These are phyloP conservation scores for Platygyra sinensis DNA, from an alignment of 64 coral and sea anemone species.

Conservation along the genomic window DNA sequence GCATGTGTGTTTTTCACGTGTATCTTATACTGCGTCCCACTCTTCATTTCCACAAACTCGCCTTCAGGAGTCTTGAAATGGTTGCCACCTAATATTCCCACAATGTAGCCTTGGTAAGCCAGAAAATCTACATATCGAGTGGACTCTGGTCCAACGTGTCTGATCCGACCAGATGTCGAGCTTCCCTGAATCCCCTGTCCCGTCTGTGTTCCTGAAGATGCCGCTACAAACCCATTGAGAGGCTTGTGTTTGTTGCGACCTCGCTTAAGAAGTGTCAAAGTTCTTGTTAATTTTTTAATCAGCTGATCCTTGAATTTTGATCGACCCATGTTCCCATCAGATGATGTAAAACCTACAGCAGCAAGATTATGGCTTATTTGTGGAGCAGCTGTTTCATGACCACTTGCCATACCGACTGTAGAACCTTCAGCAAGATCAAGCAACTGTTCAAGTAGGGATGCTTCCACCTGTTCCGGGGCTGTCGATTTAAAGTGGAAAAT, in stretches of 20 bases:
- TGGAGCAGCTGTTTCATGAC: background rate
- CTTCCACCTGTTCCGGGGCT: background rate
- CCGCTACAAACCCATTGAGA: too few species aligned
- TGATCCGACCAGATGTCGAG: background rate
- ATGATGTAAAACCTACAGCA: background rate
- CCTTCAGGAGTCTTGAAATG: conserved; percentile 40
- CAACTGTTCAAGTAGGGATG: background rate
- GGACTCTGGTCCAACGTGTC: background rate
- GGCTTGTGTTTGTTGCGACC: too few species aligned
- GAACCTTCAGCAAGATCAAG: background rate
- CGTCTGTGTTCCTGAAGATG: background rate
- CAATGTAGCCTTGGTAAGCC: background rate
- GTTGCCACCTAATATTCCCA: conserved; percentile 51
- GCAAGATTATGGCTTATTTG: background rate
- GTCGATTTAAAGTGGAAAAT: background rate
- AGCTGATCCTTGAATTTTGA: too few species aligned
- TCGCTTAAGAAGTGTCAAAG: too few species aligned
- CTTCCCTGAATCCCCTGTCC: background rate
- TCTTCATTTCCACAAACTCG: too few species aligned
- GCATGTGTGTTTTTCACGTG: conserved; percentile 25
- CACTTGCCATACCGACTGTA: background rate
- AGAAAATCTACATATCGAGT: conserved; percentile 23
- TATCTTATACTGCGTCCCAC: conserved; percentile 59
- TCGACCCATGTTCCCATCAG: too few species aligned
- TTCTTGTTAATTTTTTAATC: too few species aligned